Evolutionary conservation across 2,888 invertebrate species (phyloP).

Genomic region (Heliconius sara): DNA sequence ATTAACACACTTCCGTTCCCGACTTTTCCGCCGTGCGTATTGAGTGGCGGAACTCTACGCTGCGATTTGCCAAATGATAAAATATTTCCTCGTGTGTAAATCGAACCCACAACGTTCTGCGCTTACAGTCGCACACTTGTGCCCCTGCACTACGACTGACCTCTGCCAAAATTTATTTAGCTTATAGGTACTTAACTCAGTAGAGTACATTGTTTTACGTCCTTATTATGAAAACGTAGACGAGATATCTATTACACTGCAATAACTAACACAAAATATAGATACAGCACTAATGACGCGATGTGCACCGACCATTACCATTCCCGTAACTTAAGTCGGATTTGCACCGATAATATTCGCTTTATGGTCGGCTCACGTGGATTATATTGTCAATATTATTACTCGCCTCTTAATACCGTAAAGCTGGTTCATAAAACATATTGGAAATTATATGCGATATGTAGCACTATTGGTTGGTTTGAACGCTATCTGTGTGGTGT

Average conservation of each 20-base stretch:
- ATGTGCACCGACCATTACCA: slow-evolving; percentile 53
- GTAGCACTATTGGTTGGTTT: slow-evolving; percentile 57
- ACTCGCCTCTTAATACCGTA: slow-evolving; percentile 81
- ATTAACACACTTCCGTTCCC: too few species aligned
- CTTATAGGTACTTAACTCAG: too few species aligned
- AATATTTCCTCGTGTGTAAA: too few species aligned
- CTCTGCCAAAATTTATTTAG: too few species aligned
- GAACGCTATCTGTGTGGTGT: slow-evolving; percentile 50
- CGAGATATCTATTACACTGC: neutral
- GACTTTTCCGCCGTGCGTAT: too few species aligned
- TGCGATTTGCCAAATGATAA: too few species aligned
- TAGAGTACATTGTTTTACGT: neutral
- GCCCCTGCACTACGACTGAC: too few species aligned
- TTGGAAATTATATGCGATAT: slow-evolving; percentile 73
- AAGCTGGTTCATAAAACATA: slow-evolving; percentile 80
- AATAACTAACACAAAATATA: slow-evolving; percentile 17
- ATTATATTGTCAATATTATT: slow-evolving; percentile 82
- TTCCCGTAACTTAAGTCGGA: slow-evolving; percentile 72
- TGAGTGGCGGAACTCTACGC: too few species aligned
- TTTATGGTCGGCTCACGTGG: slow-evolving; percentile 70
- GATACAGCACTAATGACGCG: slow-evolving; percentile 33
- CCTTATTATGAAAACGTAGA: neutral
- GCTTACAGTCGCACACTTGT: too few species aligned
- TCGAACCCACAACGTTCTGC: too few species aligned
- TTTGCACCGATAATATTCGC: slow-evolving; percentile 74